These are phyloP conservation scores for Ladona fulva DNA, from an alignment of 1,140 invertebrate species.

Conservation along the genomic window DNA sequence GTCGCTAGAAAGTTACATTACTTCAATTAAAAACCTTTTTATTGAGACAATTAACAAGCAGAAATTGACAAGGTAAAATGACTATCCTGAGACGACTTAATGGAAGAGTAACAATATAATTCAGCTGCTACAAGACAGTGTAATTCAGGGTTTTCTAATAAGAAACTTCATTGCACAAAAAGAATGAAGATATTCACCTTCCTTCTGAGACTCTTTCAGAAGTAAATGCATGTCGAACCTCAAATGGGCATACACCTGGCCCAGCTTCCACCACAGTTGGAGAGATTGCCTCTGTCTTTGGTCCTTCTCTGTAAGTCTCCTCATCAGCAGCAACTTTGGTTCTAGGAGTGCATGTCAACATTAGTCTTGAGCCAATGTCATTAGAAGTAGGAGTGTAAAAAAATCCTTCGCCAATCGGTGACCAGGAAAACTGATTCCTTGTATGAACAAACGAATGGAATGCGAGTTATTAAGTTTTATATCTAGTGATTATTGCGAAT, in stretches of 20 bases:
- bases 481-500: no score
- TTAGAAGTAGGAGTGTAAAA: slow-evolving; percentile 43
- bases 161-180: neutral
- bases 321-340: slow-evolving; percentile 32
- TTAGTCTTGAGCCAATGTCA: slow-evolving; percentile 57
- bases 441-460: neutral
- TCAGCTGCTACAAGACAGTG: no score
- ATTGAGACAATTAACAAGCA: no score
- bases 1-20: no score
- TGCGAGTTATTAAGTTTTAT: no score
- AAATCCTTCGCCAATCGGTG: slow-evolving; percentile 43
- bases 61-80: no score
- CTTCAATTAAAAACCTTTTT: no score
- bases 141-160: no score
- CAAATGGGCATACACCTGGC: slow-evolving; percentile 70
- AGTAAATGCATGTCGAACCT: slow-evolving; percentile 64
- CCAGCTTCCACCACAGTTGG: slow-evolving; percentile 51
- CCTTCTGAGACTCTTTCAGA: slow-evolving; percentile 21
- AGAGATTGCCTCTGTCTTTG: slow-evolving; percentile 45
- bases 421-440: slow-evolving; percentile 38
- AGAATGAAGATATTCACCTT: neutral
- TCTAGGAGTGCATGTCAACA: slow-evolving; percentile 51
- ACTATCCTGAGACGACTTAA: no score
- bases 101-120: no score
- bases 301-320: slow-evolving; percentile 47